phyloP scores from a whole-genome alignment of 2,888 invertebrate species.

The Drosophila stalkeri region DNA sequence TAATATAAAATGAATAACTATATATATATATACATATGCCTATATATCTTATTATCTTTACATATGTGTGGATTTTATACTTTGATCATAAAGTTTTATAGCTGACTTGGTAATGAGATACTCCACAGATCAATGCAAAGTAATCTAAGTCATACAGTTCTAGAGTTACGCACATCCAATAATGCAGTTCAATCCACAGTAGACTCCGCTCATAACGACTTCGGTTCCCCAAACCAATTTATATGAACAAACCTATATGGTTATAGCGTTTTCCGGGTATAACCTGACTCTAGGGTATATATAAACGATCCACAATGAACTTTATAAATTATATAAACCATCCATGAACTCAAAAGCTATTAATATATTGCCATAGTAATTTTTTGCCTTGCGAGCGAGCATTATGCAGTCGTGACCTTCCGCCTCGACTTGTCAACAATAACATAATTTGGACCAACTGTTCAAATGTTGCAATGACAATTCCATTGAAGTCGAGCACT shows the following conservation, averaged over 20 bases:
- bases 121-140: neutral
- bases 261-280: no score
- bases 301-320: neutral
- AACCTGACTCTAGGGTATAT: no score
- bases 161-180: no score
- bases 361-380: no score
- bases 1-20: no score
- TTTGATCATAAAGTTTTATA: neutral
- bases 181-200: no score
- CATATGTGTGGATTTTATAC: neutral
- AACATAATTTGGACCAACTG: neutral
- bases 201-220: no score
- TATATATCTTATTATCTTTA: no score
- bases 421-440: neutral
- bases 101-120: neutral
- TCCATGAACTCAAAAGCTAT: no score
- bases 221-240: no score
- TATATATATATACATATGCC: neutral
- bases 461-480: conserved; percentile 3
- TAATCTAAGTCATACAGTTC: no score
- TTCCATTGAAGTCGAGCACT: neutral
- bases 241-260: no score
- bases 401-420: neutral
- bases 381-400: neutral
- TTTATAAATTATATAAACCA: neutral